phyloP scores from a whole-genome alignment of 2,797 vertebrate genomes.

The Morus bassanus region DNA sequence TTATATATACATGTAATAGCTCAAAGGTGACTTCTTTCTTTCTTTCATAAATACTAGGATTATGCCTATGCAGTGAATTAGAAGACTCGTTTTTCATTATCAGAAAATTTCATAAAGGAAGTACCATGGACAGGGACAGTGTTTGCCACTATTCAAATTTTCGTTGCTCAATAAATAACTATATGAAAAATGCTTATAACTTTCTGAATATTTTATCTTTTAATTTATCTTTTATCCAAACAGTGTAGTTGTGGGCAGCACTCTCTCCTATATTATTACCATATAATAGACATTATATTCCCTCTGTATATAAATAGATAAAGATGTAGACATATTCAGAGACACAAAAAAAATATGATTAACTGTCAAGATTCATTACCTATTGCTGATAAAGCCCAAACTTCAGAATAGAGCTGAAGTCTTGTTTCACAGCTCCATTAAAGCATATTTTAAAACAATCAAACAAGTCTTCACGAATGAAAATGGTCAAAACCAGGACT shows the following conservation, averaged over 20 bases:
- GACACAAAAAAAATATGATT: not conserved
- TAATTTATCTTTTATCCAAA: constrained; percentile 1
- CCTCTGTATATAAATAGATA: not conserved
- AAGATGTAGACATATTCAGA: not conserved
- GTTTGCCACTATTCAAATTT: not conserved
- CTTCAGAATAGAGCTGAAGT: not conserved
- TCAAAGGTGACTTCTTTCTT: not conserved
- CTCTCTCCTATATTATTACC: not conserved
- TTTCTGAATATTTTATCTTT: not conserved
- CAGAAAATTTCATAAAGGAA: not conserved
- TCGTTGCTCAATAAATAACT: not conserved
- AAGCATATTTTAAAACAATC: not conserved
- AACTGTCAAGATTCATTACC: not conserved
- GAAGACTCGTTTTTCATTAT: not conserved
- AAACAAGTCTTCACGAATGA: not conserved
- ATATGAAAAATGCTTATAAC: not conserved
- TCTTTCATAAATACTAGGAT: not conserved
- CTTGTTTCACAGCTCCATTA: not conserved
- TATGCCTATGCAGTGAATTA: not conserved
- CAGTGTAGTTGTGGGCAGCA: not conserved
- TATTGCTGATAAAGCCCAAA: not conserved
- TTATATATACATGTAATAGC: not conserved
- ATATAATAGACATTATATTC: not conserved
- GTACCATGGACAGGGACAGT: not conserved
- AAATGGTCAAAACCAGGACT: not conserved